Evolutionary conservation across 2,113 vertebrate species (phyloP).

Genomic region (Paramormyrops kingsleyae): DNA sequence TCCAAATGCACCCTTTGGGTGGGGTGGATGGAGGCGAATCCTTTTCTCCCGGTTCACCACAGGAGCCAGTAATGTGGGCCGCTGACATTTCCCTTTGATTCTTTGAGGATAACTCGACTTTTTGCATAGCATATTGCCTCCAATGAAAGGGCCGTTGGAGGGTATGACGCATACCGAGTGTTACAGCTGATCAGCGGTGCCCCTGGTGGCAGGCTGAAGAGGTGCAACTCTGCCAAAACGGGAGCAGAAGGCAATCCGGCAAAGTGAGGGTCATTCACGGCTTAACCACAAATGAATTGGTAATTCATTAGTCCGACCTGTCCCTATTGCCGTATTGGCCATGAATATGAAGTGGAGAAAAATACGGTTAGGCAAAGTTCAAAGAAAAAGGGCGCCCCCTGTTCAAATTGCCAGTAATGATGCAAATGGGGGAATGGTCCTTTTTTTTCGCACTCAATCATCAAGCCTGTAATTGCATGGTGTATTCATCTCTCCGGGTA

Average conservation of each 20-base stretch:
- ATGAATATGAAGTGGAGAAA: neutral
- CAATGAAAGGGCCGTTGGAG: neutral
- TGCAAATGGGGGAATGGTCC: neutral
- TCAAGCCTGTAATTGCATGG: conserved; percentile 7
- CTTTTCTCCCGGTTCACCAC: neutral
- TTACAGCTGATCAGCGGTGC: neutral
- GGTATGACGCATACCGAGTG: neutral
- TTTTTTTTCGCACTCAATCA: neutral
- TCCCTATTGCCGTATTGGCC: neutral
- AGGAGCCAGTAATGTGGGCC: neutral
- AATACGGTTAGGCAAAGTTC: neutral
- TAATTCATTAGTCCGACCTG: conserved; percentile 14
- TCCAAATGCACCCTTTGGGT: neutral
- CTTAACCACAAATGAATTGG: neutral
- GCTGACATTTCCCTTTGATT: conserved; percentile 9
- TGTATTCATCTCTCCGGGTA: conserved; percentile 18
- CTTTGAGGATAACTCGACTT: neutral
- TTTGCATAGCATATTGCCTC: neutral
- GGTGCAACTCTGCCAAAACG: neutral
- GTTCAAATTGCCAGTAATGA: conserved; percentile 1
- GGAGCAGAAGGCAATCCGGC: neutral
- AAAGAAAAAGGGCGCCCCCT: neutral
- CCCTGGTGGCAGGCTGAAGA: neutral
- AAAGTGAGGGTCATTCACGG: neutral
- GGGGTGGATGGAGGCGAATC: neutral